Percentiles rank a stretch among this genome's conserved stretches.
Conservation (phyloP, 2,888 invertebrate species). For the Scaptomyza flava region DNA sequence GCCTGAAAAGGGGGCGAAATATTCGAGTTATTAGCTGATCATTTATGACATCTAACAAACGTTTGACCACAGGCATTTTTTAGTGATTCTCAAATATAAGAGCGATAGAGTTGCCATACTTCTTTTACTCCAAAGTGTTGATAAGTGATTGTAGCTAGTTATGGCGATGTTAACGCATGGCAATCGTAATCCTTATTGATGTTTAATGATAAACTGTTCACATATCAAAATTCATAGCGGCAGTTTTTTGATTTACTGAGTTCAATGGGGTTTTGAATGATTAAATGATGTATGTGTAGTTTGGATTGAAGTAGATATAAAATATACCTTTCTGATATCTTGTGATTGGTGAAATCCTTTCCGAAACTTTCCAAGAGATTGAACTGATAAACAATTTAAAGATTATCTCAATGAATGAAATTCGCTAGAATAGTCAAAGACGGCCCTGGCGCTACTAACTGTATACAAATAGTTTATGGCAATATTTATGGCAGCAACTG, state of each 20-base stretch:
- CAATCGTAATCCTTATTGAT: neutral
- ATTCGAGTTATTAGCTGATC: constrained; percentile 64
- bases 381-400: neutral
- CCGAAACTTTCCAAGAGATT: no score
- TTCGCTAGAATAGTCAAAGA: constrained; percentile 15
- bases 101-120: constrained; percentile 10
- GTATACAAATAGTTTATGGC: constrained; percentile 41
- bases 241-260: neutral
- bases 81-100: neutral
- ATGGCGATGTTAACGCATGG: neutral
- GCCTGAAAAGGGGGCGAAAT: constrained; percentile 41
- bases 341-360: no score
- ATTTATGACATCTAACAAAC: constrained; percentile 57
- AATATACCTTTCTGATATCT: no score
- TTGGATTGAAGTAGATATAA: no score
- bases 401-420: constrained; percentile 12
- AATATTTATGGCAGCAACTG: constrained; percentile 58
- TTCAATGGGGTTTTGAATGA: neutral
- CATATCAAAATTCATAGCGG: neutral
- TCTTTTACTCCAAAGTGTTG: neutral
- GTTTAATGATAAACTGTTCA: neutral
- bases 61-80: constrained; percentile 22
- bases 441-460: constrained; percentile 1
- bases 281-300: neutral
- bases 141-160: neutral